Evolutionary conservation across 2,888 invertebrate species (phyloP).

Genomic region (Pachydiplax longipennis): DNA sequence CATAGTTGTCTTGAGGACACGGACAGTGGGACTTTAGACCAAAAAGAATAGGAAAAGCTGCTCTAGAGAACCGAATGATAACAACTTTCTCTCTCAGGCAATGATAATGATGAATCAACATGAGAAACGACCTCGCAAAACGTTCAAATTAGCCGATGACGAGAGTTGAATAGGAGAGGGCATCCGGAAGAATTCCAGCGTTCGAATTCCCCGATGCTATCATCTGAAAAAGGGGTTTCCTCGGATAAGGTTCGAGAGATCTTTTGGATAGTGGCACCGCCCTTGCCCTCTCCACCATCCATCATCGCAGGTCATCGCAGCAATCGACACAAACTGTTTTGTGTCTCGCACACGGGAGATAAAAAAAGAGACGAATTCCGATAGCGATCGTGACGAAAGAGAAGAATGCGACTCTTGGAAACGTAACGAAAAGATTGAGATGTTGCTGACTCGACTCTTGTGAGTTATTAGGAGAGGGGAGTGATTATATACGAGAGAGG

Average conservation of each 20-base stretch:
- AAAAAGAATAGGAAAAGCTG: too few species aligned
- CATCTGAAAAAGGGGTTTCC: neutral
- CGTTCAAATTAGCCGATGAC: too few species aligned
- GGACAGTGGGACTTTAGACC: too few species aligned
- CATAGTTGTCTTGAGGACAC: too few species aligned
- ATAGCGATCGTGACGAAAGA: neutral
- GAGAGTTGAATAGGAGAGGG: too few species aligned
- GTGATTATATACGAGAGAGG: neutral
- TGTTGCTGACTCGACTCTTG: neutral
- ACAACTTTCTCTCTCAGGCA: too few species aligned
- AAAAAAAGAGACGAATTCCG: neutral
- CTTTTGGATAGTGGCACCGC: neutral
- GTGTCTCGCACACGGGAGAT: neutral
- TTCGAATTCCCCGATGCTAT: neutral
- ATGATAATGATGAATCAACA: too few species aligned
- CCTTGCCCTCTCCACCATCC: neutral
- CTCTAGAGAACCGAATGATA: too few species aligned
- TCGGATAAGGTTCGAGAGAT: neutral
- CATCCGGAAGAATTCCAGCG: too few species aligned
- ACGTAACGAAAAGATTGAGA: conserved; percentile 25
- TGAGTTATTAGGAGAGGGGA: neutral
- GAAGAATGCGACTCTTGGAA: neutral
- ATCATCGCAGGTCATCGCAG: neutral
- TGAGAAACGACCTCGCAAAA: too few species aligned
- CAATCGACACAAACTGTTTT: neutral